Conservation (phyloP, 2,888 invertebrate genomes). For the Chesias legatella region DNA sequence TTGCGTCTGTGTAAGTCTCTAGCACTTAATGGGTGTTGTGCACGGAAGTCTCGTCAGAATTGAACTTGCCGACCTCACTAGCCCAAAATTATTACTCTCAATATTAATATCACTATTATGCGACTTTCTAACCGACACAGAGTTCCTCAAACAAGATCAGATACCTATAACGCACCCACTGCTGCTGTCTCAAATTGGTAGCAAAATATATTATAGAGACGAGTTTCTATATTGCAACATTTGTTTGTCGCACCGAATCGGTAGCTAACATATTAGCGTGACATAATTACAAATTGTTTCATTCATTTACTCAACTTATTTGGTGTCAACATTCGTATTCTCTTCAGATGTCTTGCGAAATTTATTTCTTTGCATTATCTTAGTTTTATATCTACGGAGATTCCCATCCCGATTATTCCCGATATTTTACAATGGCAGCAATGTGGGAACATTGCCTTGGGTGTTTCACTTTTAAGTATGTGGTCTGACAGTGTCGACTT, state of each 20-base stretch:
- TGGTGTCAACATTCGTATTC: no score
- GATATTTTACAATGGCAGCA: no score
- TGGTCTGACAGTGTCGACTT: no score
- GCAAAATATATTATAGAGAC: constrained; percentile 4
- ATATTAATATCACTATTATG: constrained; percentile 45
- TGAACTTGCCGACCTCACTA: constrained; percentile 48
- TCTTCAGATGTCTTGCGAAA: no score
- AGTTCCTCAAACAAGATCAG: constrained; percentile 24
- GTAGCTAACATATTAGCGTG: neutral
- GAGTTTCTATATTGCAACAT: constrained; percentile 10
- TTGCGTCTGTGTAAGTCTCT: constrained; percentile 43
- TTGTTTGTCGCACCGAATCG: constrained; percentile 9
- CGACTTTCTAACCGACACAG: constrained; percentile 64
- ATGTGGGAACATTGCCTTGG: no score
- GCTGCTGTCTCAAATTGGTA: constrained; percentile 9
- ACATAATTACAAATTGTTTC: no score
- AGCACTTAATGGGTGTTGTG: constrained; percentile 40
- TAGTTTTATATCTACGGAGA: no score
- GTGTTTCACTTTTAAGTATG: no score
- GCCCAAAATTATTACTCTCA: constrained; percentile 48
- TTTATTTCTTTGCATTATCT: no score
- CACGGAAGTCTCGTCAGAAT: constrained; percentile 47
- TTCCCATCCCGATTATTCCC: no score
- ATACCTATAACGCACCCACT: constrained; percentile 5
- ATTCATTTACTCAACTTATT: no score